These are phyloP conservation scores for Galerucella calmariensis DNA, from an alignment of 2,888 invertebrate species.

Conservation along the genomic window DNA sequence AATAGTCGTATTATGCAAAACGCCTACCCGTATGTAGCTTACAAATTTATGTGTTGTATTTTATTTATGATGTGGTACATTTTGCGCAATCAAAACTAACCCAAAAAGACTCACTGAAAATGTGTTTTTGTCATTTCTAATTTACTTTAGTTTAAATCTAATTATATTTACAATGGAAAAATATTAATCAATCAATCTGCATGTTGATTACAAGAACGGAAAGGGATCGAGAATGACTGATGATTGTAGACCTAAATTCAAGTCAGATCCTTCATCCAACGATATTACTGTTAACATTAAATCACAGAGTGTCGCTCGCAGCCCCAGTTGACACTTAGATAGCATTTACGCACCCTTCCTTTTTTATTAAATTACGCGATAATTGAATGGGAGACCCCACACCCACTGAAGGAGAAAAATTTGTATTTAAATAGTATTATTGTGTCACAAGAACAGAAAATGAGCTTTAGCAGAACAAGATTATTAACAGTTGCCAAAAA, in stretches of 20 bases:
- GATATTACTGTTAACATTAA: constrained; percentile 33
- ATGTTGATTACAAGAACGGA: constrained; percentile 4
- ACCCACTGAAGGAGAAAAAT: background rate
- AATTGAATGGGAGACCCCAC: constrained; percentile 9
- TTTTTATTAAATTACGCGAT: constrained; percentile 24
- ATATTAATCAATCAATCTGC: background rate
- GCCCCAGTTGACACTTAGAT: constrained; percentile 28
- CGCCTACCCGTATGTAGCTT: background rate
- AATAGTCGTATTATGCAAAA: background rate
- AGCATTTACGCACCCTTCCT: constrained; percentile 21
- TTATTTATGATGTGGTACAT: background rate
- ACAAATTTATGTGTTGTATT: background rate
- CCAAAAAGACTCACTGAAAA: too few relatives aligned
- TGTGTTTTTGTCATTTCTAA: background rate
- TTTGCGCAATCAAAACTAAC: too few relatives aligned
- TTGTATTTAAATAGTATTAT: too few relatives aligned
- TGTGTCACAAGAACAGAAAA: too few relatives aligned
- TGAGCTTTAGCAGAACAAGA: too few relatives aligned
- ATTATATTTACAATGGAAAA: background rate
- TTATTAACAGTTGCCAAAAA: too few relatives aligned
- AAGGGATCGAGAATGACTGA: constrained; percentile 15
- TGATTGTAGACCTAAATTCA: constrained; percentile 26
- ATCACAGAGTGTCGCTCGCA: constrained; percentile 31
- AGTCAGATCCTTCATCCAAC: constrained; percentile 14
- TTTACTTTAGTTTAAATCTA: background rate